Conservation (phyloP, 2,113 vertebrate genomes). For the Macaca nemestrina region DNA sequence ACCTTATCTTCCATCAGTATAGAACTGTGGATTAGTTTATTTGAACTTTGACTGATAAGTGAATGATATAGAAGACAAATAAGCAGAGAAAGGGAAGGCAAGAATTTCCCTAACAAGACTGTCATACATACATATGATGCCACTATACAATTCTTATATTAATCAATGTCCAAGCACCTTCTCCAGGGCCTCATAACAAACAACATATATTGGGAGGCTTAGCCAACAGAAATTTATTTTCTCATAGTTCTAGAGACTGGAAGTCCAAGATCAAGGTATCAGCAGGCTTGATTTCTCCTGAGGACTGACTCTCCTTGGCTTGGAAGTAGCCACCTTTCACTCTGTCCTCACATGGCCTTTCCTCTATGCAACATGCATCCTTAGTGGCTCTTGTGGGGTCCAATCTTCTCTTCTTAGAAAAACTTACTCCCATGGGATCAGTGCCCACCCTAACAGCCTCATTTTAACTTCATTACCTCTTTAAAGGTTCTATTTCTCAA, state of each 20-base stretch:
- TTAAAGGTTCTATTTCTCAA: not conserved
- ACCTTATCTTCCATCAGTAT: not conserved
- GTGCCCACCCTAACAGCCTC: not conserved
- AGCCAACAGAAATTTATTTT: not conserved
- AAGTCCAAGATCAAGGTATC: not conserved
- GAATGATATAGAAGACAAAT: not conserved
- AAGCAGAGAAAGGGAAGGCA: not conserved
- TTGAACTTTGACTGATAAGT: not conserved
- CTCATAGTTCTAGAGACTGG: not conserved
- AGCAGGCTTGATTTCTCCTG: not conserved
- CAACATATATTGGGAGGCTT: not conserved
- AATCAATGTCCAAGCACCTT: not conserved
- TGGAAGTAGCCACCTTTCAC: accelerated
- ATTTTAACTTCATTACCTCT: not conserved
- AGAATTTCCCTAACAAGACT: not conserved
- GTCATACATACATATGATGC: not conserved
- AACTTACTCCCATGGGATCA: not conserved
- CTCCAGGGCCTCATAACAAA: not conserved
- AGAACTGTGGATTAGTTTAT: not conserved
- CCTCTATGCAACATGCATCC: not conserved
- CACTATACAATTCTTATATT: not conserved
- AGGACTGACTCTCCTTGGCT: not conserved
- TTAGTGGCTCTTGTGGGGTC: not conserved
- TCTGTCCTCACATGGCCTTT: not conserved
- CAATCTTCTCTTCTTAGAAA: not conserved